These are phyloP conservation scores for Metellina segmentata DNA, from an alignment of 2,888 invertebrate species.

Conservation along the genomic window DNA sequence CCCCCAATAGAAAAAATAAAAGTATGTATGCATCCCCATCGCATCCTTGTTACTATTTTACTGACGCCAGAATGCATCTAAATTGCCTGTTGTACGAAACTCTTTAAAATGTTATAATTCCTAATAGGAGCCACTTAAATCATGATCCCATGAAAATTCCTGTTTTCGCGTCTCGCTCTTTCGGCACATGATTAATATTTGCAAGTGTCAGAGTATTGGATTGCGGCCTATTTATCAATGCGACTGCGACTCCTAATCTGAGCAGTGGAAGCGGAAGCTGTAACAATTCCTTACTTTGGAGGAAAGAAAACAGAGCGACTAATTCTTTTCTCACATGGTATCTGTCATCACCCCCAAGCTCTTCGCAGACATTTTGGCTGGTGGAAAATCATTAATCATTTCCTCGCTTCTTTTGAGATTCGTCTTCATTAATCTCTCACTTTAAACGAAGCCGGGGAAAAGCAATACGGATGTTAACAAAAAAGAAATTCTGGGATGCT, in stretches of 20 bases:
- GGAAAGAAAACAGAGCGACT: constrained; percentile 13
- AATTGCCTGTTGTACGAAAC: too few relatives aligned
- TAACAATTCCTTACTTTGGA: constrained; percentile 5
- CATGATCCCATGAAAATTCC: neutral
- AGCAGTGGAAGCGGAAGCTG: constrained; percentile 9
- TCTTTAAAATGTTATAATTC: too few relatives aligned
- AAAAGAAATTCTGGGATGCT: constrained; percentile 30
- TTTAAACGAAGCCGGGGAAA: constrained; percentile 27
- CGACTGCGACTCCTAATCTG: constrained; percentile 11
- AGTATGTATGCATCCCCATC: too few relatives aligned
- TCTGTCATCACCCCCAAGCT: constrained; percentile 30
- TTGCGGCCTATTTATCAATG: constrained; percentile 25
- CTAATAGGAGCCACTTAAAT: too few relatives aligned
- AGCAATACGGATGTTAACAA: constrained; percentile 21
- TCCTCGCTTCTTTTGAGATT: constrained; percentile 59
- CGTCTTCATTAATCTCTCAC: constrained; percentile 64
- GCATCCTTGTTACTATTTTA: too few relatives aligned
- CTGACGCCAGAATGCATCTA: too few relatives aligned
- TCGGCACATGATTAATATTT: constrained; percentile 22
- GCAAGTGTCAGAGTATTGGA: neutral
- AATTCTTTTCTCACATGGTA: constrained; percentile 41
- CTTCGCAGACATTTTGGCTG: constrained; percentile 36
- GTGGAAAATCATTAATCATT: constrained; percentile 55
- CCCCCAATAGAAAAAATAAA: too few relatives aligned
- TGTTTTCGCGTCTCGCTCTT: neutral